Percentiles rank a stretch among this genome's conserved stretches.
Evolutionary conservation across 2,888 invertebrate genomes (phyloP).

Genomic region (Crossocerus cetratus): DNA sequence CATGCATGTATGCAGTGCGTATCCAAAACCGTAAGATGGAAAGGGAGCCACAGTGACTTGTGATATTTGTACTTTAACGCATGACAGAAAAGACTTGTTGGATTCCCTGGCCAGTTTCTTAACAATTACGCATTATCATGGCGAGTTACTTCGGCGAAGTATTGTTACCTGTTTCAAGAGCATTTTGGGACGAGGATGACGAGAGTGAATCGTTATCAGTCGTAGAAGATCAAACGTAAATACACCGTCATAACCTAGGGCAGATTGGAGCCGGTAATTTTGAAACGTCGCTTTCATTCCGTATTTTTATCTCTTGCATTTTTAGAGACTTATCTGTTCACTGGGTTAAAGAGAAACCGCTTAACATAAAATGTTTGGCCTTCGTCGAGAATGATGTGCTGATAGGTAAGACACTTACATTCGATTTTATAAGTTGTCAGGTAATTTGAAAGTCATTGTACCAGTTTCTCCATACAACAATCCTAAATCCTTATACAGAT

Average conservation of each 20-base stretch:
- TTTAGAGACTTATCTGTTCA: conserved; percentile 63
- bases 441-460: neutral
- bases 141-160: conserved; percentile 70
- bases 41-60: too few relatives aligned
- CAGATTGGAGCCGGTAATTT: neutral
- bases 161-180: conserved; percentile 70
- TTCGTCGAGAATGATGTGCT: conserved; percentile 67
- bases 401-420: conserved; percentile 56
- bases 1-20: neutral
- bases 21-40: too few relatives aligned
- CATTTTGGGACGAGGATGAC: conserved; percentile 73
- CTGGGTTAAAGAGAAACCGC: conserved; percentile 65
- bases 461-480: neutral
- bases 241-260: conserved; percentile 26
- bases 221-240: conserved; percentile 50
- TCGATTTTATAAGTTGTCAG: conserved; percentile 6
- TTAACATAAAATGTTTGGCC: conserved; percentile 62
- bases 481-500: conserved; percentile 49
- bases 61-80: neutral
- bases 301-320: conserved; percentile 16
- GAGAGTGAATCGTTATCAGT: conserved; percentile 57
- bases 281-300: neutral
- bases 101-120: neutral
- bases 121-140: conserved; percentile 44
- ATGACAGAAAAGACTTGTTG: neutral